These are phyloP conservation scores for Neoaliturus tenellus DNA, from an alignment of 2,888 invertebrate genomes.

Conservation along the genomic window DNA sequence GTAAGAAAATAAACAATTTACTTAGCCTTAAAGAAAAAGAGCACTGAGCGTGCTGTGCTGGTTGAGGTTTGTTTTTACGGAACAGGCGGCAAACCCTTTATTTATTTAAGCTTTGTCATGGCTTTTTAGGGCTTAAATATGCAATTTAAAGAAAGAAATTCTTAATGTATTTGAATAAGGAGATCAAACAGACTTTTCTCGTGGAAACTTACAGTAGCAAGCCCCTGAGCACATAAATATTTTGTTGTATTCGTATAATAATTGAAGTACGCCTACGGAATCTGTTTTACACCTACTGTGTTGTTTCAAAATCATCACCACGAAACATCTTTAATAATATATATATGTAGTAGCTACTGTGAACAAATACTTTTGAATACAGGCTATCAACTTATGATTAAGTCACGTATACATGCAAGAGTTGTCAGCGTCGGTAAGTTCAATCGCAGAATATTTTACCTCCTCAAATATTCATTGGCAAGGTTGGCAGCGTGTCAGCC, in stretches of 20 bases:
- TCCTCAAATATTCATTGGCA: neutral
- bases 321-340: no score
- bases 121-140: constrained; percentile 23
- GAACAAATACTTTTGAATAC: no score
- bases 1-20: constrained; percentile 1
- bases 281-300: no score
- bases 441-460: neutral
- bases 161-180: constrained; percentile 2
- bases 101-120: constrained; percentile 12
- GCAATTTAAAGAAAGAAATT: constrained; percentile 12
- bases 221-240: no score
- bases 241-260: no score
- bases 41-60: neutral
- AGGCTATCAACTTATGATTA: no score
- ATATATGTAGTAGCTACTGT: no score
- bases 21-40: neutral
- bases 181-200: neutral
- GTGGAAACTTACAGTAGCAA: no score
- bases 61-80: neutral
- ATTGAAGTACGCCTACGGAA: no score
- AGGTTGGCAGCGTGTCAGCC: neutral
- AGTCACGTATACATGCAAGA: no score
- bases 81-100: neutral
- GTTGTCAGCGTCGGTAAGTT: no score
- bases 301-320: no score